phyloP scores from a whole-genome alignment of 53 echinoderm and acorn worm genomes.

The Temnopleurus reevesii region DNA sequence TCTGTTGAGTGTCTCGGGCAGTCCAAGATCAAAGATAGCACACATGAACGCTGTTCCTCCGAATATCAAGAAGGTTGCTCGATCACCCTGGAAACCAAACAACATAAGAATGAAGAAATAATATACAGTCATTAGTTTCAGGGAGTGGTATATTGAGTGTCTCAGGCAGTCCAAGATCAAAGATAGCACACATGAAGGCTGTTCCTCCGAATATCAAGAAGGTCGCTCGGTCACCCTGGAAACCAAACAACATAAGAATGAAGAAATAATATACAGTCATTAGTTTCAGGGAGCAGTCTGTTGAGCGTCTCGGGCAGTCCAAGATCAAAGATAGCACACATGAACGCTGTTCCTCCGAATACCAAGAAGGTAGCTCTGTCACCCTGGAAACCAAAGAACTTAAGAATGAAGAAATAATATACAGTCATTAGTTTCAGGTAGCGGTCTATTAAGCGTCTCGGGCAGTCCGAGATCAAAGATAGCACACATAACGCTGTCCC shows the following conservation, averaged over 20 bases:
- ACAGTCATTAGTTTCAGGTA: constrained; percentile 83
- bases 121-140: constrained; percentile 74
- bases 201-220: constrained; percentile 67
- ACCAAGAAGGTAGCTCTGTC: constrained; percentile 57
- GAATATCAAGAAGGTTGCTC: constrained; percentile 61
- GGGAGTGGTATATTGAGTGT: constrained; percentile 77
- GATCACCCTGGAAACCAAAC: constrained; percentile 69
- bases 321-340: constrained; percentile 57
- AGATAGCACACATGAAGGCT: constrained; percentile 50
- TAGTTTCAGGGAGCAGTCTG: constrained; percentile 77
- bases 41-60: constrained; percentile 61
- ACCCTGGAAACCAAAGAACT: no score
- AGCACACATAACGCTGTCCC: constrained; percentile 55
- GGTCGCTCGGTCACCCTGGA: constrained; percentile 64
- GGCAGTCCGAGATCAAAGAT: constrained; percentile 65
- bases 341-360: constrained; percentile 63
- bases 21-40: constrained; percentile 52
- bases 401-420: no score
- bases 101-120: no score
- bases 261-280: no score
- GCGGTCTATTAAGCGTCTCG: constrained; percentile 72
- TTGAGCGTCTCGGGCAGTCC: constrained; percentile 77
- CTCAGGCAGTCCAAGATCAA: constrained; percentile 73
- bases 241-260: no score
- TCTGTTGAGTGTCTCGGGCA: constrained; percentile 78